Evolutionary conservation across 2,888 invertebrate species (phyloP).

Genomic region (Lasius fuliginosus): DNA sequence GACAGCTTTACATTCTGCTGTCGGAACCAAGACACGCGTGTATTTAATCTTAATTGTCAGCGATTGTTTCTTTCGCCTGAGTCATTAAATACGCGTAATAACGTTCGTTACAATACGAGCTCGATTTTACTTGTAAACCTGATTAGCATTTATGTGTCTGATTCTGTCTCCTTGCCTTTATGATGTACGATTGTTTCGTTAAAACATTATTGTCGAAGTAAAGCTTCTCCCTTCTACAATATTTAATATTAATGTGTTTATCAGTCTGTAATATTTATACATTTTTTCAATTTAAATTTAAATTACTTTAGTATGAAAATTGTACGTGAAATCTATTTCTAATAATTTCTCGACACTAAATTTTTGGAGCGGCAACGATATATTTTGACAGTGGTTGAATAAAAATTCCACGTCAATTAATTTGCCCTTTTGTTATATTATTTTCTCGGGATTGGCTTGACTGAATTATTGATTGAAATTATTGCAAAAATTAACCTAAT

Average conservation of each 20-base stretch:
- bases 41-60: background rate
- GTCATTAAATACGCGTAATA: background rate
- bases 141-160: background rate
- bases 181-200: background rate
- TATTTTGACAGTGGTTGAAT: background rate
- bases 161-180: background rate
- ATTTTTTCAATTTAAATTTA: background rate
- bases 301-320: background rate
- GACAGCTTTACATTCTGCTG: conserved; percentile 4
- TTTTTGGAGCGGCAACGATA: background rate
- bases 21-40: background rate
- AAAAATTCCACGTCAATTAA: conserved; percentile 6
- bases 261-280: background rate
- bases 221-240: background rate
- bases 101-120: background rate
- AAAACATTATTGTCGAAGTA: background rate
- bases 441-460: background rate
- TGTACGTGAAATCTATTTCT: background rate
- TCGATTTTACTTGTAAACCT: background rate
- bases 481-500: background rate
- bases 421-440: background rate
- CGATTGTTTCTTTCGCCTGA: background rate
- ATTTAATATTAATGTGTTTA: background rate
- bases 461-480: background rate
- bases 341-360: background rate